Conservation (phyloP, 2,888 invertebrate genomes). For the Petrophora chlorosata region DNA sequence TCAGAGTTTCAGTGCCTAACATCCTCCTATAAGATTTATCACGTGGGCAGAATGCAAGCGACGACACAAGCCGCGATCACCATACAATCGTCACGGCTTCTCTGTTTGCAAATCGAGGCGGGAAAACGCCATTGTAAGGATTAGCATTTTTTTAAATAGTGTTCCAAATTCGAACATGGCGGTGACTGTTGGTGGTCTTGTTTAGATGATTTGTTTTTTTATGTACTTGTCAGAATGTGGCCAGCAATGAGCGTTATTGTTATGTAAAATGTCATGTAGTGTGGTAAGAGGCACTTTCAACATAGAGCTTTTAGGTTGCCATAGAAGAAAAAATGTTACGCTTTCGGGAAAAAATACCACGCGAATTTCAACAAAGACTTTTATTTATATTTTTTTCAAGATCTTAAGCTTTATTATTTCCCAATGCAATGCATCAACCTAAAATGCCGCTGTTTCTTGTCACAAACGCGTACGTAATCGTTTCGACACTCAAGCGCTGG, state of each 20-base stretch:
- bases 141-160: slow-evolving; percentile 63
- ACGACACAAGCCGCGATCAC: slow-evolving; percentile 55
- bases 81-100: slow-evolving; percentile 75
- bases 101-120: slow-evolving; percentile 78
- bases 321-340: no score
- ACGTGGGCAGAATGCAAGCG: slow-evolving; percentile 25
- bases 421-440: slow-evolving; percentile 14
- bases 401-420: not conserved
- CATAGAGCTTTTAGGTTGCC: no score
- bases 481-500: slow-evolving; percentile 7
- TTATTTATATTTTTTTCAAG: no score
- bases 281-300: not conserved
- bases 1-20: not conserved
- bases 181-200: slow-evolving; percentile 60
- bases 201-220: slow-evolving; percentile 18
- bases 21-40: slow-evolving; percentile 11
- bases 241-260: not conserved
- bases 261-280: no score
- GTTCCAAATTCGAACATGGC: slow-evolving; percentile 63
- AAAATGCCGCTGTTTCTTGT: slow-evolving; percentile 8
- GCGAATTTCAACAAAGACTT: no score
- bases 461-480: slow-evolving; percentile 7
- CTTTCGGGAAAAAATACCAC: no score
- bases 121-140: slow-evolving; percentile 57
- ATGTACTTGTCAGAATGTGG: not conserved